phyloP scores from a whole-genome alignment of 1,140 invertebrate genomes.

The Trichonephila clavipes region DNA sequence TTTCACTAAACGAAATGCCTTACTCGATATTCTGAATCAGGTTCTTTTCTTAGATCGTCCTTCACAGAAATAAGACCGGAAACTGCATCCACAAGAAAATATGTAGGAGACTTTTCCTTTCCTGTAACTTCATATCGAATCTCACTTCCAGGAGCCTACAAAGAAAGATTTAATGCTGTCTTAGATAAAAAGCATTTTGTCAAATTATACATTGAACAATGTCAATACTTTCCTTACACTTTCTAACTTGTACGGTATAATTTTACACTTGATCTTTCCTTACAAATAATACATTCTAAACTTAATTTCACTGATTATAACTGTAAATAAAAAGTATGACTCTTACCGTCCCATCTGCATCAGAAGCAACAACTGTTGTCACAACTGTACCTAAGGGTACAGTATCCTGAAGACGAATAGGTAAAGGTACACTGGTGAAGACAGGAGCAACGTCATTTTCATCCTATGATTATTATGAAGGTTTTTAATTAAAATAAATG shows the following conservation, averaged over 20 bases:
- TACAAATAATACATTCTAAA: too few species aligned
- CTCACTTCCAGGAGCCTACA: slow-evolving; percentile 79
- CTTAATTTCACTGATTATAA: not conserved
- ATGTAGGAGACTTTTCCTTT: slow-evolving; percentile 88
- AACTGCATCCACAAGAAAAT: slow-evolving; percentile 92
- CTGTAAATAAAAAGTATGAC: not conserved
- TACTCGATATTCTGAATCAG: slow-evolving; percentile 91
- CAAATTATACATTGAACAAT: too few species aligned
- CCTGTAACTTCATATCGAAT: slow-evolving; percentile 90
- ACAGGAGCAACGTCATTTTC: slow-evolving; percentile 84
- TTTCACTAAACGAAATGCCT: not conserved
- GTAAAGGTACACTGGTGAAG: slow-evolving; percentile 89
- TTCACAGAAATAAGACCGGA: slow-evolving; percentile 88
- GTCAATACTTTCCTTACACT: too few species aligned
- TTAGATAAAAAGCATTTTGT: too few species aligned
- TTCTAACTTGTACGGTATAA: too few species aligned
- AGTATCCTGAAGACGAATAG: slow-evolving; percentile 91
- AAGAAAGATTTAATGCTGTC: too few species aligned
- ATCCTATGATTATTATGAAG: slow-evolving; percentile 70
- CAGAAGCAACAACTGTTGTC: slow-evolving; percentile 88
- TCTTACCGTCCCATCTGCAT: slow-evolving; percentile 87
- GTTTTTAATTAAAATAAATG: not conserved
- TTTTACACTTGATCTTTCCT: too few species aligned
- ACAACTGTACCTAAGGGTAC: slow-evolving; percentile 89
- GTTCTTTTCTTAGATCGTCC: slow-evolving; percentile 91